Base-by-base conservation (phyloP, 2,888 invertebrate species). In the Ariolimax columbianus region DNA sequence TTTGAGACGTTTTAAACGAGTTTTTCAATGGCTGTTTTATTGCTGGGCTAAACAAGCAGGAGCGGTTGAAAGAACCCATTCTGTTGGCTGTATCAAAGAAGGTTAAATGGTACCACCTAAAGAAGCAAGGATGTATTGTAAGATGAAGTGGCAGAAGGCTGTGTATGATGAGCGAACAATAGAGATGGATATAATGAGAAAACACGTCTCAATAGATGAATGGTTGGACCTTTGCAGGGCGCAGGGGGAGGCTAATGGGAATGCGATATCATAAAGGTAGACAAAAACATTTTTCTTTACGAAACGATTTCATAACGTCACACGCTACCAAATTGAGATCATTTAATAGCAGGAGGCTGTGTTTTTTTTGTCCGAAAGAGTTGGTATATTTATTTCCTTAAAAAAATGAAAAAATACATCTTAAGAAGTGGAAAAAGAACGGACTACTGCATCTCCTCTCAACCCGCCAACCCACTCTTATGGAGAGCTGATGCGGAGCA, bases 381-480 rank as follows among this genome's bases (percentile, higher is more conserved):
- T 14, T 23, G 6, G 17, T 14, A 73, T 23, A 73, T 14, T 43
- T 9, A 38, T 40, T 14, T 14, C 7, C 6, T 26, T 33, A 68
- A 68, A 14, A 68, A 6, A 11, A 6, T 19, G 73, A 73, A 26
- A 26, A 63, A 26, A 11, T 38, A 63, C 26, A 77, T 43, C 43
- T 73, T 73, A n/a, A 38, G 59, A 33, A 26, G 26, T n/a, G 40
- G 77, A 38, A 51, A 75, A 30, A 47, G 3, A 0, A 40, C 7
- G 47, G 43, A 23, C 19, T 33, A 77, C 77, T 30, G n/a, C 33
- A 51, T 77, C 88, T 89, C 86, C 89, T 89, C 88, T 84, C 89
- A 90, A 90, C 90, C 90, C 91, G 91, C 90, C 90, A 86, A 88
- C 83, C 84, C 83, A 87, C 88, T 88, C 87, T 84, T 81, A 43